Conservation (phyloP, 2,888 invertebrate species). For the Taphrorychus bicolor region DNA sequence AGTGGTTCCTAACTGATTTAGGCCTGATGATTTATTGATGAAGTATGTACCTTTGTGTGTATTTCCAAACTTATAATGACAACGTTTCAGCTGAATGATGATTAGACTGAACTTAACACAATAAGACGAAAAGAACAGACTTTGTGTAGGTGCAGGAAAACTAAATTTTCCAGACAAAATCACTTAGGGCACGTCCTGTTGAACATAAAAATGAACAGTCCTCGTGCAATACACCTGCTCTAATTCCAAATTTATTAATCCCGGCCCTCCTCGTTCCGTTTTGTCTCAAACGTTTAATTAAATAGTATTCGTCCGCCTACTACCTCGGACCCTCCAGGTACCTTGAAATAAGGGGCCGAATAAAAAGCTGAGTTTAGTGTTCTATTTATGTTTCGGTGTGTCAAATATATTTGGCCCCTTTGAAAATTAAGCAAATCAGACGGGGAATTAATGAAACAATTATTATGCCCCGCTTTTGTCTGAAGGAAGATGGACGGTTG, state of each 20-base stretch:
- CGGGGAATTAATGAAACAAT: not conserved
- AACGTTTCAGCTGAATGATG: no score
- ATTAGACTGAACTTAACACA: no score
- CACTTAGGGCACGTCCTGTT: no score
- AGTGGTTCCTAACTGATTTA: no score
- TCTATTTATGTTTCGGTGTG: constrained; percentile 29
- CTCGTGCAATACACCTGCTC: constrained; percentile 12
- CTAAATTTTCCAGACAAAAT: no score
- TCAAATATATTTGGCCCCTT: constrained; percentile 27
- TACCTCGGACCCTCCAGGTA: constrained; percentile 30
- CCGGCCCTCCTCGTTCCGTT: constrained; percentile 18
- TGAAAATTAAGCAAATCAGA: constrained; percentile 15
- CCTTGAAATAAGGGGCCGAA: constrained; percentile 24
- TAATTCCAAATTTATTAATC: constrained; percentile 30
- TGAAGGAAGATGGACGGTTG: not conserved
- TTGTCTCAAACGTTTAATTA: constrained; percentile 35
- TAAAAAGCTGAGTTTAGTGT: constrained; percentile 28
- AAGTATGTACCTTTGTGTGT: no score
- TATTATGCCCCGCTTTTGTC: not conserved
- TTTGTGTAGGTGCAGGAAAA: no score
- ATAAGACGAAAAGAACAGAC: no score
- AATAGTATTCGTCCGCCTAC: constrained; percentile 32
- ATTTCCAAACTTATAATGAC: no score
- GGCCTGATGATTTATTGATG: no score
- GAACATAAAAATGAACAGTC: not conserved